A percentile compares a stretch with the other conserved stretches of the same genome.
phyloP scores from a whole-genome alignment of 2,113 vertebrate species.

The Cyanistes caeruleus region DNA sequence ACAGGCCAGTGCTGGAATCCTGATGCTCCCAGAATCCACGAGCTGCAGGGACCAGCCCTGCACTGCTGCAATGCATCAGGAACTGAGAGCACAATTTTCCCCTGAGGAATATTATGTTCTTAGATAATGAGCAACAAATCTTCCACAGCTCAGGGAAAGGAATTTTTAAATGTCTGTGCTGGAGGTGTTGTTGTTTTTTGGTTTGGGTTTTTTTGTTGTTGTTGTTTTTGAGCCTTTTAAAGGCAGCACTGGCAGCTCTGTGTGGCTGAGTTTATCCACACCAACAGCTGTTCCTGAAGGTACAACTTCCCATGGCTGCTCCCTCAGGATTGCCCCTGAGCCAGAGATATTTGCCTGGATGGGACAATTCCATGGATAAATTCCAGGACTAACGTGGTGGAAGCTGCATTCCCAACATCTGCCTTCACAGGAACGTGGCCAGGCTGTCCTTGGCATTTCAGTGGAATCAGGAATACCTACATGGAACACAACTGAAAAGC shows the following conservation, averaged over 20 bases:
- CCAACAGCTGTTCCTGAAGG: background rate
- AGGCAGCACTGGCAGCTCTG: background rate
- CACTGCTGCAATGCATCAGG: background rate
- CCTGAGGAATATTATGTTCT: background rate
- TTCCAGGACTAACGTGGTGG: background rate
- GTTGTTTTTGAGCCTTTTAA: background rate
- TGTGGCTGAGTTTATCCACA: background rate
- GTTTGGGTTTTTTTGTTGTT: background rate
- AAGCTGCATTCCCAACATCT: background rate
- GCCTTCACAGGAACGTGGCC: background rate
- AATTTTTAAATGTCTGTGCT: background rate
- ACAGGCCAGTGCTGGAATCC: background rate
- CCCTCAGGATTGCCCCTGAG: background rate
- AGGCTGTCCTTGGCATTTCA: background rate
- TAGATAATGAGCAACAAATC: background rate
- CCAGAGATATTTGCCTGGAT: background rate
- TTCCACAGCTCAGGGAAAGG: background rate
- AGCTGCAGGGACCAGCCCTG: background rate
- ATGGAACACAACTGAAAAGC: background rate
- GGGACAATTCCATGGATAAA: background rate
- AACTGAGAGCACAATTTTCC: background rate
- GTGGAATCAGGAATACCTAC: background rate
- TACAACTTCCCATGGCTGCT: background rate
- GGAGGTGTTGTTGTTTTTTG: background rate
- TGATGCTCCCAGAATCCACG: fast-evolving